Evolutionary conservation across 2,113 vertebrate species (phyloP), one percentile per base, ranked within the genome.

Genomic region (Prionailurus viverrinus): DNA sequence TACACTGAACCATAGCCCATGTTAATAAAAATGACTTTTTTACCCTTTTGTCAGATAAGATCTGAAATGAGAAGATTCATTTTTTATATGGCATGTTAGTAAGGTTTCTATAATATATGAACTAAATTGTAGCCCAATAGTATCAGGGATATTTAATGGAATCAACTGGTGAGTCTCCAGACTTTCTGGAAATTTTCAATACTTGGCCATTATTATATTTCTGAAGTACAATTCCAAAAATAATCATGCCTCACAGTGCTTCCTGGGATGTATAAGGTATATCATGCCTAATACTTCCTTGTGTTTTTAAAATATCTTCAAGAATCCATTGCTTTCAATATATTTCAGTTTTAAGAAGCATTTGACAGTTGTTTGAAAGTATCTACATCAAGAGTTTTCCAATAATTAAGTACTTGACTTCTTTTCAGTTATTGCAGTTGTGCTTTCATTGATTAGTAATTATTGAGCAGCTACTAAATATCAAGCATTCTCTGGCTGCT

Each of bases 1-100:
- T 23, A 10, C 21, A 96, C 0, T 88, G 66, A 97, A n/a, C 90
- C 15, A 69, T 25, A 97, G 23, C 39, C 33, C 33, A 68, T 71
- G 82, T 29, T 85, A 94, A 92, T 79, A 83, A 78, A 65, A 91
- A 96, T 92, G 36, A 88, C 33, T 58, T 73, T 25, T 80, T 95
- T 89, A 48, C 45, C 88, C 41, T 76, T 84, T 73, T 81, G 18
- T 84, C 73, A 27, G 14, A 31, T 79, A 97, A 92, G 89, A 16
- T 89, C 65, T 87, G 45, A 96, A 96, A 48, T 19, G 29, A 89
- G 65, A 41, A 95, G 71, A 94, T 12, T 89, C 21, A 88, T 3
- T 82, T 74, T 93, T 25, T 31, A 55, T 55, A 33, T 66, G 45
- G 25, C 16, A 45, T 66, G 29, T 8, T 90, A 23, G 6, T 91